These are phyloP conservation scores for Drosophila atroscutellata DNA, from an alignment of 2,888 invertebrate genomes.

Conservation along the genomic window DNA sequence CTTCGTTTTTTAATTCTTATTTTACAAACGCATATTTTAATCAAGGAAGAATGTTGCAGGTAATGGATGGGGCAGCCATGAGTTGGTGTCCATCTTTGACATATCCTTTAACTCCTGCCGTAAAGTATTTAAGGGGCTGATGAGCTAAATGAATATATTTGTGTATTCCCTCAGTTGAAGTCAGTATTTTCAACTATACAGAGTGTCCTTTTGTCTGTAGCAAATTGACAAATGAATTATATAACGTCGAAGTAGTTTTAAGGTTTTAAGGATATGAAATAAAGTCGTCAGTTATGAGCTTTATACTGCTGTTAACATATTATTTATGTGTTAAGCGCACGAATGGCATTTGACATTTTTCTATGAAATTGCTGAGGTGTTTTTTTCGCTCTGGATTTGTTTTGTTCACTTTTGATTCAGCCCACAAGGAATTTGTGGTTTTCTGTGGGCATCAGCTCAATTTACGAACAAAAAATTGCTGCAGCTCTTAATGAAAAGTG, in stretches of 20 bases:
- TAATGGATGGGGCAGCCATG: not conserved
- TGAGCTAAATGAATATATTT: too few relatives aligned
- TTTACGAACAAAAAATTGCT: conserved; percentile 41
- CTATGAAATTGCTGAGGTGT: conserved; percentile 67
- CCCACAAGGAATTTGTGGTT: conserved; percentile 30
- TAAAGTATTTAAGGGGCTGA: not conserved
- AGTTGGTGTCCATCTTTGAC: not conserved
- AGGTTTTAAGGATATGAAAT: not conserved
- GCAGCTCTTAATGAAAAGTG: conserved; percentile 65
- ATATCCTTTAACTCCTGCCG: not conserved
- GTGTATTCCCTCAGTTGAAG: not conserved
- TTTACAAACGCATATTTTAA: not conserved
- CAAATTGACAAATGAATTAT: not conserved
- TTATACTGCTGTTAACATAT: not conserved
- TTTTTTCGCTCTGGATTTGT: conserved; percentile 50
- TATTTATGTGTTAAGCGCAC: not conserved
- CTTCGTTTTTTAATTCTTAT: not conserved
- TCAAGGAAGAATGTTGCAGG: not conserved
- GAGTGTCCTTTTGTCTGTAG: not conserved
- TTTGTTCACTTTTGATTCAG: conserved; percentile 22
- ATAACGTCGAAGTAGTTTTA: not conserved
- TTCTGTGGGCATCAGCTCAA: conserved; percentile 62
- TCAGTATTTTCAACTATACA: not conserved
- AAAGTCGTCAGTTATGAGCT: not conserved
- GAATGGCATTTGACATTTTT: conserved; percentile 3